These are phyloP conservation scores for Stenolophus ochropezus DNA, from an alignment of 2,888 invertebrate species.

Conservation along the genomic window DNA sequence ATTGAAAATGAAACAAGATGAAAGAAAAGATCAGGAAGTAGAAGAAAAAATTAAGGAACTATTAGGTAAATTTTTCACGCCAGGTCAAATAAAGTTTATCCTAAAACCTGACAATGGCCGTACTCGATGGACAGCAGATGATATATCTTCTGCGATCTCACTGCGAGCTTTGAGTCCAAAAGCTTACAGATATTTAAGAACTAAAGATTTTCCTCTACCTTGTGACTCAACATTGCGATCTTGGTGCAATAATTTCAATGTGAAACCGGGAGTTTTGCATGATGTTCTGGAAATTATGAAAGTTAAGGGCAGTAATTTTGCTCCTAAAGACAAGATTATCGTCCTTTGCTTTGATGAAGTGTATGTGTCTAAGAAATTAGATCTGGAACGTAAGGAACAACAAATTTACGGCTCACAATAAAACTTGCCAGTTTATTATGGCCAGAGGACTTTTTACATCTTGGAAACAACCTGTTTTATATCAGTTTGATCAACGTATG, in stretches of 20 bases:
- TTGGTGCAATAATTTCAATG: neutral
- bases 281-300: neutral
- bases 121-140: neutral
- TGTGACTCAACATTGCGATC: neutral
- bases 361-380: constrained; percentile 52
- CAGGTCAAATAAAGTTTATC: neutral
- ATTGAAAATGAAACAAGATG: neutral
- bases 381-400: neutral
- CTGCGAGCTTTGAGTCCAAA: neutral
- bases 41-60: too few species aligned
- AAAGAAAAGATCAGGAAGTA: too few species aligned
- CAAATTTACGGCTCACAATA: constrained; percentile 54
- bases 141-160: neutral
- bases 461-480: constrained; percentile 63
- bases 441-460: constrained; percentile 57
- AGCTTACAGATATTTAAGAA: neutral
- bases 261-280: neutral
- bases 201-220: neutral
- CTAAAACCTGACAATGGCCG: neutral
- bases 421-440: constrained; percentile 57
- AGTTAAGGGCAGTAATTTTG: neutral
- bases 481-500: constrained; percentile 61
- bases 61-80: too few species aligned
- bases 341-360: constrained; percentile 61
- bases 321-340: constrained; percentile 55